Conservation (phyloP, 92 coral and sea anemone species). For the Plumapathes pennacea region DNA sequence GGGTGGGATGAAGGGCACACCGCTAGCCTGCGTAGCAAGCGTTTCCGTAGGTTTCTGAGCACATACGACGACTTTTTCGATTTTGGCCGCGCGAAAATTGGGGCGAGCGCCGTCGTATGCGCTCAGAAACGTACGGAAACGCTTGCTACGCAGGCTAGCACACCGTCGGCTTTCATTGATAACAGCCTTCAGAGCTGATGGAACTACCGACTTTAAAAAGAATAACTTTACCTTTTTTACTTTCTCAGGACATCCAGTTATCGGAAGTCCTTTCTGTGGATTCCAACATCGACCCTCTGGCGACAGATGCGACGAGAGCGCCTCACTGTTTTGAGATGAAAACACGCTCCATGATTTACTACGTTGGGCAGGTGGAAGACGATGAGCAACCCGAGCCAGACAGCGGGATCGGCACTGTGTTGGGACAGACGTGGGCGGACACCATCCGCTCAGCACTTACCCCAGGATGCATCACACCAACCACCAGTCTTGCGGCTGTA, state of each 20-base stretch:
- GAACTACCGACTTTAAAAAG: too few species aligned
- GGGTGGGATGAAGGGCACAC: too few species aligned
- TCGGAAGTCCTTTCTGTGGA: constrained; percentile 96
- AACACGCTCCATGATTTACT: constrained; percentile 82
- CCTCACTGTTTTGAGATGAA: constrained; percentile 99
- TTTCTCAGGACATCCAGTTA: constrained; percentile 81
- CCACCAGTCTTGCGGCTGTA: constrained; percentile 72
- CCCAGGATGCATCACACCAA: constrained; percentile 98
- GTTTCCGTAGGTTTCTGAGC: too few species aligned
- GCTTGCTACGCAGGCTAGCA: too few species aligned
- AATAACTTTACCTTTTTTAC: neutral
- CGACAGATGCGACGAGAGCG: constrained; percentile 85
- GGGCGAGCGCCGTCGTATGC: too few species aligned
- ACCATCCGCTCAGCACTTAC: constrained; percentile 93
- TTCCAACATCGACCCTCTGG: constrained; percentile 86
- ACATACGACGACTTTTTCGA: too few species aligned
- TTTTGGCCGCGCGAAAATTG: too few species aligned
- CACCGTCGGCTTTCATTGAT: too few species aligned
- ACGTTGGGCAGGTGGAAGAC: constrained; percentile 85
- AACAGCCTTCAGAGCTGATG: too few species aligned
- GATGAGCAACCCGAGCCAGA: constrained; percentile 87
- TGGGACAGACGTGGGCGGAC: constrained; percentile 96
- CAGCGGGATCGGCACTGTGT: constrained; percentile 86
- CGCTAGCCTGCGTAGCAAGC: too few species aligned
- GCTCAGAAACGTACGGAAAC: too few species aligned